These are phyloP conservation scores for Sigmodon hispidus DNA, from an alignment of 2,113 vertebrate genomes.

Conservation along the genomic window DNA sequence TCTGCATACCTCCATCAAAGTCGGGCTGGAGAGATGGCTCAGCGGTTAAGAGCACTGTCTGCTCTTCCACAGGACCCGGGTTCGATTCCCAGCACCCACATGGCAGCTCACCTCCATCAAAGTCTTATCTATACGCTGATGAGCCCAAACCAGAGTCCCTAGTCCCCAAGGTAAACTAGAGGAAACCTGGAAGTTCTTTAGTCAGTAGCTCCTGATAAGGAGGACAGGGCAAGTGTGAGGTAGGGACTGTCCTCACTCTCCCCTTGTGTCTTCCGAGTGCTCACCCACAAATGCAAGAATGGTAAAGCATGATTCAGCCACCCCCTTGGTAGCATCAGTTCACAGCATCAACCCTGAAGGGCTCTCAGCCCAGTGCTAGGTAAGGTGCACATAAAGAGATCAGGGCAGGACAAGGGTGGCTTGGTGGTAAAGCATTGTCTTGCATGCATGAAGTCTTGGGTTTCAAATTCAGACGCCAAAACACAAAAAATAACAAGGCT, in stretches of 20 bases:
- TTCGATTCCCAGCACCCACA: too few relatives aligned
- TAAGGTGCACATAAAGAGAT: background rate
- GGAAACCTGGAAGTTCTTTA: background rate
- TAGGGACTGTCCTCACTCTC: background rate
- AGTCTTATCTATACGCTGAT: background rate
- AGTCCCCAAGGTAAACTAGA: background rate
- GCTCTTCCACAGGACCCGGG: too few relatives aligned
- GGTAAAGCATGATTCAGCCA: background rate
- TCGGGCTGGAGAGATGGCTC: too few relatives aligned
- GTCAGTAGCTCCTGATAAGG: background rate
- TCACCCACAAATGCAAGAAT: background rate
- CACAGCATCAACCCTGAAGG: background rate
- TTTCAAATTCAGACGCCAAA: background rate
- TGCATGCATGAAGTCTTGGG: background rate
- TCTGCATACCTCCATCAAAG: conserved; percentile 7
- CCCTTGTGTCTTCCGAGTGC: background rate
- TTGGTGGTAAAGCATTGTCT: background rate
- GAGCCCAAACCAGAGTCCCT: background rate
- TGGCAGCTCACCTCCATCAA: too few relatives aligned
- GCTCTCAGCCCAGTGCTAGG: background rate
- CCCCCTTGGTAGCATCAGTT: background rate
- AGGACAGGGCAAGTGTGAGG: background rate
- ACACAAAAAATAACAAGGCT: background rate
- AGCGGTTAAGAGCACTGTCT: too few relatives aligned
- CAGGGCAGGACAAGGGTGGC: background rate